phyloP scores from a whole-genome alignment of 2,113 vertebrate species.

The Rafetus swinhoei region DNA sequence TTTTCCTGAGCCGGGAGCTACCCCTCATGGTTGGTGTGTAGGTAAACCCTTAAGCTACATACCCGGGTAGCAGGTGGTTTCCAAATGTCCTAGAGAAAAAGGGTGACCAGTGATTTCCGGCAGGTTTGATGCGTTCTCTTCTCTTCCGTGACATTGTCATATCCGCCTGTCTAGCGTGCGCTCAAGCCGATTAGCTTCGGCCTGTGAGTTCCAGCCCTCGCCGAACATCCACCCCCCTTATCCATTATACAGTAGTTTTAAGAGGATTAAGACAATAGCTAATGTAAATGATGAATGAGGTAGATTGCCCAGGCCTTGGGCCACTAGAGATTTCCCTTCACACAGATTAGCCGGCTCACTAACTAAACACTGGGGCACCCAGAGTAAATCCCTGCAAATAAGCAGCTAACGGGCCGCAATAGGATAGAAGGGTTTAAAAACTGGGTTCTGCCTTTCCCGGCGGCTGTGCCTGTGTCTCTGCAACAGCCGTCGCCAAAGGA shows the following conservation, averaged over 20 bases:
- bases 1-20: not conserved
- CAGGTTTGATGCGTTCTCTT: constrained; percentile 23
- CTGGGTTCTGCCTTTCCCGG: not conserved
- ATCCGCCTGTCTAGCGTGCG: constrained; percentile 15
- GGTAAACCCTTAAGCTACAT: not conserved
- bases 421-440: constrained; percentile 38
- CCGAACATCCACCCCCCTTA: constrained; percentile 38
- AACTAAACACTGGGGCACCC: constrained; percentile 66
- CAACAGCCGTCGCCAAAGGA: not conserved
- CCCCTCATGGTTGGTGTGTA: not conserved
- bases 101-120: not conserved
- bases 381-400: constrained; percentile 63
- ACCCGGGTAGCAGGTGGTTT: not conserved
- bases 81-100: not conserved
- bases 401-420: constrained; percentile 30
- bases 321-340: constrained; percentile 26
- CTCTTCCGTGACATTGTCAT: not conserved
- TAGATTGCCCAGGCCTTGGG: constrained; percentile 56
- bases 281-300: constrained; percentile 67
- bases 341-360: constrained; percentile 60
- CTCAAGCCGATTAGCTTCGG: constrained; percentile 14
- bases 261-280: constrained; percentile 69
- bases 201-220: not conserved
- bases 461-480: fast-evolving
- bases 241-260: constrained; percentile 65